Base-by-base conservation (phyloP, 1,140 invertebrate species). In the Euschistus heros region DNA sequence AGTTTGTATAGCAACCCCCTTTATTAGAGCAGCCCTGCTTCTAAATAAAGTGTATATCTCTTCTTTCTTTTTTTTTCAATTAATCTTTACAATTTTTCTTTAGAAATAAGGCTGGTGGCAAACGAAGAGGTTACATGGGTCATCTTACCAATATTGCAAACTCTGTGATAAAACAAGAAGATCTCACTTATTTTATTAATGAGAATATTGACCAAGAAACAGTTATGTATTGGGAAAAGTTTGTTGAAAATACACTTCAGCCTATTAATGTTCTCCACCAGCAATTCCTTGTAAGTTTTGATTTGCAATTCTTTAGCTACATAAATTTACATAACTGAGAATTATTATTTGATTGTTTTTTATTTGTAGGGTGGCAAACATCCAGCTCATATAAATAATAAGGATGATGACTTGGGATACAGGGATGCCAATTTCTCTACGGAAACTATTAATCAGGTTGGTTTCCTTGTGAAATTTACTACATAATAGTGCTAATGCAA, bases 101-200 rank as follows among this genome's bases (percentile, higher is more conserved):
- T 42, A 42, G 18, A 44, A 57, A 22, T 18, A 42, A 37, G 14
- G 30, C 14, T 30, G 79, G 77, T 68, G 76, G 78, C 67, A 76
- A 78, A 66, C 75, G 85, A 24, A 76, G 81, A 71, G 86, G 85
- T 46, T 88, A 88, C 70, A 88, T 88, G 85, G 87, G 87, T 57
- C 88, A 90, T 75, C 74, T 89, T 68, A 86, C 85, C 63, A 82
- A 84, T 74, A 85, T 90, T 64, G 81, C 84, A 20, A 88, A 67
- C 30, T 47, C 64, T 15, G 65, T 70, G 10, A 62, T 63, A n/a
- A 67, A 47, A 27, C 57, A 65, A 37, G 18, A 8, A 18, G 66
- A 66, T 2, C 70, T 82, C 44, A 73, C 75, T 65, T 75, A 75
- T 65, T 80, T 79, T 72, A 72, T 82, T 24, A 79, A 78, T 63